Evolutionary conservation across 92 coral and sea anemone genomes (phyloP), one percentile per base, ranked within the genome.

Genomic region (Parazoanthus swiftii): DNA sequence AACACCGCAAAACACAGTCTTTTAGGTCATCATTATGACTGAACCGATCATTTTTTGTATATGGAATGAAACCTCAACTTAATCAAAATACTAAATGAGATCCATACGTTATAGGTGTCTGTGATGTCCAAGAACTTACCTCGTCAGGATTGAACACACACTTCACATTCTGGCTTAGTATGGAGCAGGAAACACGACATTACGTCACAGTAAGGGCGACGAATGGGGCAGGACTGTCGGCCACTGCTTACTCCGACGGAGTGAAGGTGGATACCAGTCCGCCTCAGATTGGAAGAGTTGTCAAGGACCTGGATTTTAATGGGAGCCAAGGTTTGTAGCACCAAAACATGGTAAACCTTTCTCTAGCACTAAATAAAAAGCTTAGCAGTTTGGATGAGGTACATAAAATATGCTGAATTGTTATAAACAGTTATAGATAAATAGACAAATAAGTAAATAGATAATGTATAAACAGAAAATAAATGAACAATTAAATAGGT

Each of bases 191-290:
- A 35, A 77, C 66, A 46, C 93, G 91, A 2, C 94, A 95, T 86
- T 97, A 82, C 90, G 91, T 94, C 80, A 95, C 97, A 35, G 96
- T 97, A 23, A 94, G 92, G 51, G 99, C 98, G 66, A 91, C 88
- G 36, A 97, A 97, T 88, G 97, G 92, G 54, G 99, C 97, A 74
- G 97, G 99, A 36, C 89, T 92, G 65, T 92, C 92, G n/a, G 83
- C 89, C 73, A 76, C 88, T 14, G 87, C 94, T 51, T 95, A 88
- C 29, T 97, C 99, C 6, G 94, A 93, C 88, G 98, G 99, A 4
- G 90, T 97, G 26, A 87, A 92, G 48, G 70, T 97, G 1, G 99
- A 97, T 77, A 78, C 85, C 54, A 95, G 93, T 76, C 95, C 98
- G 25, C 95, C 99, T 56, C 42, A 42, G 46, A 58, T 89, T 35